These are phyloP conservation scores for Drosophila hawaiiensis DNA, from an alignment of 2,888 invertebrate species.

Conservation along the genomic window DNA sequence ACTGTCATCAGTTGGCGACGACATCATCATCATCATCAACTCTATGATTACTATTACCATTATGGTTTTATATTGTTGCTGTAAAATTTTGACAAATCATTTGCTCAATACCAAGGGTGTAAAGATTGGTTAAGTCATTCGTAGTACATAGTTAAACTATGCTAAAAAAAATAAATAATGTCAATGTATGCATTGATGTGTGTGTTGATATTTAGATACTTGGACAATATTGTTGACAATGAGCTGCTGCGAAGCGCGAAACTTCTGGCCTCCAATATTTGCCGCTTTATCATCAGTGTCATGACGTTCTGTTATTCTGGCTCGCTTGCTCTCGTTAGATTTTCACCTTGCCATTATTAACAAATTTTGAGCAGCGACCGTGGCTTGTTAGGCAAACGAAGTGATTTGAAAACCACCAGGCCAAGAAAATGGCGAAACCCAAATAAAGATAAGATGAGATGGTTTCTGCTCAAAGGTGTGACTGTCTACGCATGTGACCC, in stretches of 20 bases:
- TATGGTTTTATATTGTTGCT: conserved; percentile 33
- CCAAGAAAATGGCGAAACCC: conserved; percentile 57
- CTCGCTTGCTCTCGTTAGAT: conserved; percentile 37
- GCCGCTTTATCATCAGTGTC: conserved; percentile 60
- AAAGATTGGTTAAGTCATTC: conserved; percentile 64
- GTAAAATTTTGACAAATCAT: conserved; percentile 52
- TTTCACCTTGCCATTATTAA: conserved; percentile 75
- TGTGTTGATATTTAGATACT: conserved; percentile 10
- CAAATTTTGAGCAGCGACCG: conserved; percentile 52
- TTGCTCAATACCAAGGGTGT: conserved; percentile 69
- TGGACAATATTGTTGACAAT: conserved; percentile 30
- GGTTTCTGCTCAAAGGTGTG: conserved; percentile 58
- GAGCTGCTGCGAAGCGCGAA: conserved; percentile 27
- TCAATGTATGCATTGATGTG: conserved; percentile 13
- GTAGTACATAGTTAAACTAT: conserved; percentile 8
- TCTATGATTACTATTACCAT: conserved; percentile 30
- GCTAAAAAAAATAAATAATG: conserved; percentile 9
- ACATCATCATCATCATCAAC: conserved; percentile 18
- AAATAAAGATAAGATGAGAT: conserved; percentile 50
- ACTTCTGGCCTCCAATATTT: conserved; percentile 74
- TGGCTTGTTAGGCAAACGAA: conserved; percentile 72
- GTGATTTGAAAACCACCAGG: conserved; percentile 52
- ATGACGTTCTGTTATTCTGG: conserved; percentile 32
- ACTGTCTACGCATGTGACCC: conserved; percentile 79
- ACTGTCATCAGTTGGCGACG: conserved; percentile 12